A percentile compares a stretch with the other conserved stretches of the same genome.
Conservation (phyloP, 92 coral and sea anemone genomes). For the Pocillopora meandrina region DNA sequence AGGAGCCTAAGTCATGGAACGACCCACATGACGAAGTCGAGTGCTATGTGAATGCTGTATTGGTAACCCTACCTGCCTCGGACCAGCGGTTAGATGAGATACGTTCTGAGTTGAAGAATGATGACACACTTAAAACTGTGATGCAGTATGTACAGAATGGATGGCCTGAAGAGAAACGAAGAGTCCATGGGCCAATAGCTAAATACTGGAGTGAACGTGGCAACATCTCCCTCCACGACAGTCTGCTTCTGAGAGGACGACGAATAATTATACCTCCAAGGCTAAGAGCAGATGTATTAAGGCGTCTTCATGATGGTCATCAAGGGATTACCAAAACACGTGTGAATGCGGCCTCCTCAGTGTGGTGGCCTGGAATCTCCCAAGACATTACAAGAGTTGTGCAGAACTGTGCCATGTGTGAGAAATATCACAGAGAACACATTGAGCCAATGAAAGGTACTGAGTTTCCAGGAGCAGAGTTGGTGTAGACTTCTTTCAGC, state of each 20-base stretch:
- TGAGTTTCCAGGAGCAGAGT: constrained; percentile 31
- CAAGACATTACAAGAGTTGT: constrained; percentile 27
- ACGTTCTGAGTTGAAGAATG: constrained; percentile 34
- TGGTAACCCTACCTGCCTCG: constrained; percentile 26
- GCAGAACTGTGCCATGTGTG: constrained; percentile 35
- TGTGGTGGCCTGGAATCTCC: constrained; percentile 53
- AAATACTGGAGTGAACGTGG: constrained; percentile 43
- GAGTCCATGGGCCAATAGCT: constrained; percentile 31
- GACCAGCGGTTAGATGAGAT: constrained; percentile 43
- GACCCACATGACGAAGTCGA: constrained; percentile 42
- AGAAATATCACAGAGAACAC: constrained; percentile 4
- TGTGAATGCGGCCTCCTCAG: constrained; percentile 32
- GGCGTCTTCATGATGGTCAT: constrained; percentile 32
- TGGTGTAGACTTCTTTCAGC: constrained; percentile 39
- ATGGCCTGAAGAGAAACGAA: constrained; percentile 54
- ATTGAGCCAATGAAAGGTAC: constrained; percentile 43
- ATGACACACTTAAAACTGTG: constrained; percentile 33
- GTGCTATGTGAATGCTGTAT: constrained; percentile 41
- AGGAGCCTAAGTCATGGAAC: constrained; percentile 10
- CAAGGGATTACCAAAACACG: constrained; percentile 42
- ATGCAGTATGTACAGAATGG: constrained; percentile 43
- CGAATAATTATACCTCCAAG: constrained; percentile 44
- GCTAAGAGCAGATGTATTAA: constrained; percentile 26
- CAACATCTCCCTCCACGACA: constrained; percentile 47
- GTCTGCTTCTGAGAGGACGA: constrained; percentile 61